phyloP scores from a whole-genome alignment of 2,797 vertebrate species.

The Botia almorhae region DNA sequence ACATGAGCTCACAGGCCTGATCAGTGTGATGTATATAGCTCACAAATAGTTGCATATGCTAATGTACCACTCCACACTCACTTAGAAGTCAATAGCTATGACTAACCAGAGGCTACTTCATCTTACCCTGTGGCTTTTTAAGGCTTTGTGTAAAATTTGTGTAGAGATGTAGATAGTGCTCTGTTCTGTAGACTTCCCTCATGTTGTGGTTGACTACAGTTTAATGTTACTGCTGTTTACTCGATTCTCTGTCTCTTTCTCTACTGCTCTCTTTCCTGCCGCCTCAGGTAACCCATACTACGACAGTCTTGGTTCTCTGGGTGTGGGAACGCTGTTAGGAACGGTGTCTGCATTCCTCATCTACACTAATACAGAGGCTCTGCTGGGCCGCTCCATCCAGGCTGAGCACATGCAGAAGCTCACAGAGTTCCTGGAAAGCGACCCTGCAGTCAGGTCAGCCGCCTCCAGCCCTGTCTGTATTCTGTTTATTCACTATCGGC shows the following conservation, averaged over 20 bases:
- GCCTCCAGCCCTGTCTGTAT: not conserved
- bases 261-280: not conserved
- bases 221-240: constrained; percentile 14
- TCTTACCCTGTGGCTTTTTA: too few species aligned
- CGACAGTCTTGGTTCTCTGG: constrained; percentile 92
- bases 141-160: too few species aligned
- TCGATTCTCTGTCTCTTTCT: too few species aligned
- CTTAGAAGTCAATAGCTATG: constrained; percentile 8
- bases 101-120: not conserved
- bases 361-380: constrained; percentile 96
- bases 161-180: too few species aligned
- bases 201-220: constrained; percentile 5
- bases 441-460: constrained; percentile 92
- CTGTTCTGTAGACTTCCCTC: too few species aligned
- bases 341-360: constrained; percentile 94
- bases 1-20: not conserved
- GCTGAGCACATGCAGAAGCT: constrained; percentile 92
- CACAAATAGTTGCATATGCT: not conserved
- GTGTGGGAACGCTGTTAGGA: constrained; percentile 92
- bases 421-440: constrained; percentile 94
- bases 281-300: constrained; percentile 89
- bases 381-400: constrained; percentile 94
- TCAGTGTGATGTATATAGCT: not conserved
- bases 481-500: not conserved
- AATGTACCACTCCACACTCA: not conserved